Conservation (phyloP, 2,888 invertebrate species). For the Artemia sp. region DNA sequence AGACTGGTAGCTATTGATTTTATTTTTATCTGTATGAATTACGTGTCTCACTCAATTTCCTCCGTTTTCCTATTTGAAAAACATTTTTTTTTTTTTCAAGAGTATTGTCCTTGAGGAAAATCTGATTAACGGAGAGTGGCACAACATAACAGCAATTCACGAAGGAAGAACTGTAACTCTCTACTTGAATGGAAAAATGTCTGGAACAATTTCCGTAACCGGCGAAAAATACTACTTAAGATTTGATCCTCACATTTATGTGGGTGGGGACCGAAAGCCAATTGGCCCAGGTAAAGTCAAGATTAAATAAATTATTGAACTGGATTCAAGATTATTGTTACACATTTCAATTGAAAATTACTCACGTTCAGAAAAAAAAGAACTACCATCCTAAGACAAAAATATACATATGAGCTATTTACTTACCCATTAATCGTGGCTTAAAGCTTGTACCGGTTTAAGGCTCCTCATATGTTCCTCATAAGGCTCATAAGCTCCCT, state of each 20-base stretch:
- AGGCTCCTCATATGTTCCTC: no score
- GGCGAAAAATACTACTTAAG: slow-evolving; percentile 54
- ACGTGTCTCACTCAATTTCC: no score
- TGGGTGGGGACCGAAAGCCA: slow-evolving; percentile 56
- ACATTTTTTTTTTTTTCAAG: not conserved
- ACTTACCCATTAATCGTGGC: no score
- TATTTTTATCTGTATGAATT: no score
- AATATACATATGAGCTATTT: not conserved
- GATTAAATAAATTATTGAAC: not conserved
- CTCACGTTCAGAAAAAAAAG: not conserved
- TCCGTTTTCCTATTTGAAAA: no score
- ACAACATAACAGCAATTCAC: slow-evolving; percentile 71
- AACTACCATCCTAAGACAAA: not conserved
- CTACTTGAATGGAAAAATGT: slow-evolving; percentile 53
- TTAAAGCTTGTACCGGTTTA: no score
- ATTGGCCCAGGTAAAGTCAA: slow-evolving; percentile 19
- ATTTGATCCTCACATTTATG: slow-evolving; percentile 84
- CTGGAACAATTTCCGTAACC: slow-evolving; percentile 47
- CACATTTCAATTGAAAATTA: not conserved
- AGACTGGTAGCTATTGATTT: no score
- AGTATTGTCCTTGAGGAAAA: slow-evolving; percentile 29
- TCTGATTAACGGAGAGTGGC: slow-evolving; percentile 62
- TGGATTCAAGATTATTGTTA: not conserved
- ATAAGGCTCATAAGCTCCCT: no score
- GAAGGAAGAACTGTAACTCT: slow-evolving; percentile 53